phyloP scores from a whole-genome alignment of 2,888 invertebrate genomes.

The Drosophila greeni region DNA sequence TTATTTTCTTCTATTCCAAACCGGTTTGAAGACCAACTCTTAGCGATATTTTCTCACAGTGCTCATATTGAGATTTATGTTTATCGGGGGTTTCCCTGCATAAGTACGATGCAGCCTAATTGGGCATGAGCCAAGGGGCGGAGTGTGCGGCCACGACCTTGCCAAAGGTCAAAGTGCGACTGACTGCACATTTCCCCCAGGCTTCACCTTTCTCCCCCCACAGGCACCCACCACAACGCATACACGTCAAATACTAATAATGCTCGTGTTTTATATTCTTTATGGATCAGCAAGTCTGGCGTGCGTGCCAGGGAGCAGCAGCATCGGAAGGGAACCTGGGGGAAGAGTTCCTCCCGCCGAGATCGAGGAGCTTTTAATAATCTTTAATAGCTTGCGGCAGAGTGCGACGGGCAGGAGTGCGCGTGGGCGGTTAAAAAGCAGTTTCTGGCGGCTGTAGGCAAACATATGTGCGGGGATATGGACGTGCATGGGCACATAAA shows the following conservation, averaged over 20 bases:
- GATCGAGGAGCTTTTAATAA: constrained; percentile 73
- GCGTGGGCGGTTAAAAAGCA: constrained; percentile 32
- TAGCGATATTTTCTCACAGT: not conserved
- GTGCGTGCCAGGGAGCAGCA: constrained; percentile 44
- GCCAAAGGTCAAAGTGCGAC: constrained; percentile 53
- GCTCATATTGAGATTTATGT: constrained; percentile 5
- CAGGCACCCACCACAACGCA: constrained; percentile 13
- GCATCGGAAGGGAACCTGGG: constrained; percentile 12
- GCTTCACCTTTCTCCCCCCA: not conserved
- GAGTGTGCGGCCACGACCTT: constrained; percentile 55
- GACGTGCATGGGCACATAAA: not conserved
- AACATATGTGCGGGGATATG: not conserved
- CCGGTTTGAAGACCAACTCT: not conserved
- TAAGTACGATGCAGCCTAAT: constrained; percentile 16
- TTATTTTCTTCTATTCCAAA: not conserved
- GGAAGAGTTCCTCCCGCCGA: constrained; percentile 38
- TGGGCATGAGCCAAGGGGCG: constrained; percentile 7
- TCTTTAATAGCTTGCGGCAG: constrained; percentile 61
- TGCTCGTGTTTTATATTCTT: constrained; percentile 65
- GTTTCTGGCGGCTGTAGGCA: constrained; percentile 15
- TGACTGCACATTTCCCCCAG: constrained; percentile 43
- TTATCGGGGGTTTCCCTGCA: not conserved
- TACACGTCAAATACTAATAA: constrained; percentile 62
- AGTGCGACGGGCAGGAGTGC: constrained; percentile 16
- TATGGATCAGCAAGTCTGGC: constrained; percentile 71